These are phyloP conservation scores for Pantherophis guttatus DNA, from an alignment of 2,113 vertebrate species.

Conservation along the genomic window DNA sequence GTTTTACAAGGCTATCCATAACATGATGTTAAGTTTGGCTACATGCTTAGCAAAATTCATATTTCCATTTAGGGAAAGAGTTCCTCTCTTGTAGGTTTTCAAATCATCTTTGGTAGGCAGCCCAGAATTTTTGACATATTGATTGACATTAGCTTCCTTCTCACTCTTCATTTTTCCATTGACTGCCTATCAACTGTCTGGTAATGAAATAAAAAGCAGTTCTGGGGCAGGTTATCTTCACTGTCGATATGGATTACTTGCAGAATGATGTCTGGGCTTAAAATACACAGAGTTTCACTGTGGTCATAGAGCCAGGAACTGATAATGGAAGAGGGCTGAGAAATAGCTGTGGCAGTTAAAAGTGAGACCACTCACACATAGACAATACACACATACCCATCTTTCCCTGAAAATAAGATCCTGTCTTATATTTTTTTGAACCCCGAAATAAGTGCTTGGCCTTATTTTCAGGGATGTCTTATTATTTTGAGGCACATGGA, in stretches of 20 bases:
- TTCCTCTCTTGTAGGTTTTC: background rate
- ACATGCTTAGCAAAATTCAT: background rate
- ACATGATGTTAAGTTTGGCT: background rate
- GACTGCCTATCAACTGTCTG: background rate
- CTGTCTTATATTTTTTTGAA: no score
- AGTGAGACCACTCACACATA: constrained; percentile 7
- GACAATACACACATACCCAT: background rate
- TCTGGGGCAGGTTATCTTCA: constrained; percentile 33
- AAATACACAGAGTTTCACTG: constrained; percentile 42
- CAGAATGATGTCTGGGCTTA: constrained; percentile 13
- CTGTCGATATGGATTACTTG: constrained; percentile 26
- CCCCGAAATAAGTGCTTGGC: no score
- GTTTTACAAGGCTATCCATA: background rate
- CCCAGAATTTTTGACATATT: background rate
- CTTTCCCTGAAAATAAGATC: no score
- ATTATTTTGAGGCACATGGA: no score
- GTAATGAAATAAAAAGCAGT: constrained; percentile 21
- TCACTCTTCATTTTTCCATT: background rate
- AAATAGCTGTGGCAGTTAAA: constrained; percentile 22
- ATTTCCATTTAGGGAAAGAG: background rate
- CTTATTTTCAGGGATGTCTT: no score
- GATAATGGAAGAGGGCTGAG: constrained; percentile 20
- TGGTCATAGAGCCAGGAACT: background rate
- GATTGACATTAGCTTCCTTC: constrained; percentile 14
- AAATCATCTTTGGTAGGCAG: background rate